These are phyloP conservation scores for Crematogaster levior DNA, from an alignment of 2,888 invertebrate genomes.

Conservation along the genomic window DNA sequence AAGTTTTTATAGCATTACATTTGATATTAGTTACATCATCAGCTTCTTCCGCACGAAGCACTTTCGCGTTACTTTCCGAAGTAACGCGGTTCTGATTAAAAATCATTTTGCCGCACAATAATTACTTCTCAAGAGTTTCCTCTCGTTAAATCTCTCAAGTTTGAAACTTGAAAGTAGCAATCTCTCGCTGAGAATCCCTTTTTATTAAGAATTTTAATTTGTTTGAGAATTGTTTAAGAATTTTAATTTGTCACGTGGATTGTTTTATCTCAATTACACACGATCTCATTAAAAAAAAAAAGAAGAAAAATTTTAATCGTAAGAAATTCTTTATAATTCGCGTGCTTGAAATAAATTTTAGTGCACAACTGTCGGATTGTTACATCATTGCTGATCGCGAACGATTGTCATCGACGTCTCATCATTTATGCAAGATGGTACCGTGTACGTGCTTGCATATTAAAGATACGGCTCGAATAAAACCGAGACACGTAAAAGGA, in stretches of 20 bases:
- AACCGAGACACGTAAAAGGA: neutral
- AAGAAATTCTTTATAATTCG: neutral
- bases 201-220: neutral
- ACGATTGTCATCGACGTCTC: conserved; percentile 24
- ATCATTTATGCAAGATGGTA: conserved; percentile 12
- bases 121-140: conserved; percentile 15
- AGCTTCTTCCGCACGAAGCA: conserved; percentile 3
- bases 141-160: neutral
- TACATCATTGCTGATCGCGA: neutral
- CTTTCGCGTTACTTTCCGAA: conserved; percentile 12
- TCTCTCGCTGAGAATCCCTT: neutral
- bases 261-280: neutral
- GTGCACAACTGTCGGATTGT: conserved; percentile 3
- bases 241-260: neutral
- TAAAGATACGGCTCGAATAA: conserved; percentile 17
- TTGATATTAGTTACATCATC: conserved; percentile 5
- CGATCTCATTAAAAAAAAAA: neutral
- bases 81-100: conserved; percentile 28
- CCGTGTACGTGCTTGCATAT: conserved; percentile 7
- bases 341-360: neutral
- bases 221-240: neutral
- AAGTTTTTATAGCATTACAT: conserved; percentile 6
- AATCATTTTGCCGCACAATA: neutral
- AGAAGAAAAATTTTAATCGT: neutral
- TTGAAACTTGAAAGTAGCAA: neutral